Base-by-base conservation (phyloP, 2,113 vertebrate species). In the Rhabdornis inornatus region DNA sequence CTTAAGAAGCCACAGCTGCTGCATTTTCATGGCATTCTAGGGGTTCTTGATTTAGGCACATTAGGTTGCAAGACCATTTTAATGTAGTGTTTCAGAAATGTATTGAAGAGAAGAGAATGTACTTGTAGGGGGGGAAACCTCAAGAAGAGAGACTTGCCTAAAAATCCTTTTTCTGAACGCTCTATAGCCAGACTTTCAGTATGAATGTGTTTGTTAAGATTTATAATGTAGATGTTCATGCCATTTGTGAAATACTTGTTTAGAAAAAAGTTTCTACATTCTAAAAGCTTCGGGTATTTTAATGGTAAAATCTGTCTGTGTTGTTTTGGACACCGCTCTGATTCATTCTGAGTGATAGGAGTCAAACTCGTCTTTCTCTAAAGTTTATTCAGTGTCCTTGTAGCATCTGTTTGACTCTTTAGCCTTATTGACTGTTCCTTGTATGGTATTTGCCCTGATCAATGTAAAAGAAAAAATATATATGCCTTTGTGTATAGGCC, bases 401-500 rank as follows among this genome's bases (percentile, higher is more conserved):
- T 64, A 76, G 37, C 57, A 65, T 56, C 74, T 66, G 0, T 71
- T 92, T 91, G 75, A 80, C 37, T 90, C 50, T 66, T 77, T 47
- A 86, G 68, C 50, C 10, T 88, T 90, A 72, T n/a, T 90, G 91
- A 70, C 50, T 55, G 20, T 60, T 87, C 88, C 71, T 82, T 63
- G 44, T 72, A 11, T 72, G 42, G 66, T 83, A 69, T 76, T 76
- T 81, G 27, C 15, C 49, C 30, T 42, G 53, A 52, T 83, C 83
- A 79, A 11, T 83, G 83, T 44, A 44, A 61, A 57, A 92, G 23
- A n/a, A 57, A 65, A 50, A n/a, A 59, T 44, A 92, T 83, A 30
- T 7, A 39, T 30, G 45, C 50, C 74, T 57, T 91, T 91, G 81
- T 95, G 66, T 85, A 83, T 96, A 94, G 93, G 74, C 94, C 97